Evolutionary conservation across 2,797 vertebrate genomes (phyloP), one percentile per base, ranked within the genome.

Genomic region (Cirrhinus molitorella): DNA sequence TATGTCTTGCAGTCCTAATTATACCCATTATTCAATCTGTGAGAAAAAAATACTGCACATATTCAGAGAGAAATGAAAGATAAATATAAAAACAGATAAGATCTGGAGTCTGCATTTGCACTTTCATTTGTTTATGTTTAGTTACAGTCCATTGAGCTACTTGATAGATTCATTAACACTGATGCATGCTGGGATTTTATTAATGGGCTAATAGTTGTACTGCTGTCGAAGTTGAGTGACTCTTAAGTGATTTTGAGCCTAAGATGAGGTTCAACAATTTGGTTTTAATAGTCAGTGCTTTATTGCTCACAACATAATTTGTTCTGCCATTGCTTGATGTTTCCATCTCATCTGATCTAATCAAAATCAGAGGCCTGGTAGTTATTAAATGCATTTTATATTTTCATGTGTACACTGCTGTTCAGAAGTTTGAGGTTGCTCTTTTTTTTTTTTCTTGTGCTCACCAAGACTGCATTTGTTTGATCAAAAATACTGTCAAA

Each of bases 161-260:
- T 92, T 91, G 92, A 94, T 94, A 90, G 91, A 94, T 93, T 93
- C 93, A 94, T 94, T 94, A 94, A 92, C 93, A 92, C 81, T 85
- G 85, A 91, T 91, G 65, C 91, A 90, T 91, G 89, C 92, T 92
- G 93, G 91, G 93, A 94, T 88, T 90, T 94, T 91, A 93, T 95
- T 94, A 94, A 89, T 88, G 85, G 79, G 19, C 85, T 91, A 89
- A 93, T 93, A 90, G 93, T 90, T 63, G 65, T 43, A 66, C 83
- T 57, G 51, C 59, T 66, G 74, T 72, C 31, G 34, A 83, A 79
- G 68, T 43, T 68, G 81, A 86, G 31, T 55, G 71, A 59, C 28
- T 83, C 53, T 77, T 61, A 70, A 78, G 51, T 68, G 73, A 43
- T 77, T 83, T 49, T 83, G 72, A 49, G 53, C 55, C 40, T 49